Conservation (phyloP, 1,140 invertebrate genomes). For the Apis laboriosa region DNA sequence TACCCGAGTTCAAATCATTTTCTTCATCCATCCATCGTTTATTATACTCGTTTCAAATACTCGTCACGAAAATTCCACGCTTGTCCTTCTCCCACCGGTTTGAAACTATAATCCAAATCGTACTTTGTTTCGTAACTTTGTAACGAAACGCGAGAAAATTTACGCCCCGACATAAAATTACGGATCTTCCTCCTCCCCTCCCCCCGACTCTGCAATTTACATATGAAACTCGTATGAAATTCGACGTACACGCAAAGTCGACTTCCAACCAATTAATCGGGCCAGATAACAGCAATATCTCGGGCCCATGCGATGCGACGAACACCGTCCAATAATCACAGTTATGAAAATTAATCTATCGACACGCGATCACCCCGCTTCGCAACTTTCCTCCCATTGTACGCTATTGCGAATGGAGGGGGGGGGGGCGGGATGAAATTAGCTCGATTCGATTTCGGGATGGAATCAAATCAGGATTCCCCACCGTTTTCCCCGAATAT, state of each 20-base stretch:
- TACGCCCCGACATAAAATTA: not conserved
- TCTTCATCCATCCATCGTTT: too few relatives aligned
- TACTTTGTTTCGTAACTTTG: too few relatives aligned
- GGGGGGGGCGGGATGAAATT: not conserved
- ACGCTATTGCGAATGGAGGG: not conserved
- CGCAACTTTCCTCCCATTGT: not conserved
- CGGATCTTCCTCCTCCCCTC: not conserved
- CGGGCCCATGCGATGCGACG: too few relatives aligned
- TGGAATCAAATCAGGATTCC: too few relatives aligned
- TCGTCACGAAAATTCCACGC: too few relatives aligned
- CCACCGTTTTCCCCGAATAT: not conserved
- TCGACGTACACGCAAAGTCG: not conserved
- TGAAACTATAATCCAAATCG: too few relatives aligned
- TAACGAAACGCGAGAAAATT: not conserved
- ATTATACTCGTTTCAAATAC: too few relatives aligned
- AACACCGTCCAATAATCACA: not conserved
- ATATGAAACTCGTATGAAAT: not conserved
- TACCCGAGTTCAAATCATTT: too few relatives aligned
- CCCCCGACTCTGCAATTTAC: too few relatives aligned
- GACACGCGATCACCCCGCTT: conserved; percentile 1
- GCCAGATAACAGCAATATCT: not conserved
- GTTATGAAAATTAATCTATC: conserved; percentile 25
- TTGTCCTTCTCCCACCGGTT: too few relatives aligned
- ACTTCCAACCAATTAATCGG: not conserved
- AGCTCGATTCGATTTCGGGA: not conserved